A percentile compares a stretch with the other conserved stretches of the same genome.
Evolutionary conservation across 2,888 invertebrate genomes (phyloP).

Genomic region (Priocnemis perturbator): DNA sequence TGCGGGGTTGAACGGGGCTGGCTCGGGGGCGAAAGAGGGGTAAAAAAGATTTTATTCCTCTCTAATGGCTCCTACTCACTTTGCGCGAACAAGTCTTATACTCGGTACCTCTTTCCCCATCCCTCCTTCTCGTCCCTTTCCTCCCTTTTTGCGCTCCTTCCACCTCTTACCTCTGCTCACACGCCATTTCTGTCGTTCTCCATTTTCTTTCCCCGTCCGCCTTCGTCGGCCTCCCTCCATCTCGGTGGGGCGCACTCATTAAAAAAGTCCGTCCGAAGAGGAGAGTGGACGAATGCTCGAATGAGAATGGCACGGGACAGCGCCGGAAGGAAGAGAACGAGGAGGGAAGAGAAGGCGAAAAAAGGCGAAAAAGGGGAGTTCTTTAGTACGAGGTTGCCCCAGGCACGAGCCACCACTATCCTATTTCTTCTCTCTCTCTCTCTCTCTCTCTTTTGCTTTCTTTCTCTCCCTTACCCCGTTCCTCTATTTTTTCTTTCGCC

Average conservation of each 20-base stretch:
- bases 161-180: no score
- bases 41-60: constrained; percentile 51
- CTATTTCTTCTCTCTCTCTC: constrained; percentile 3
- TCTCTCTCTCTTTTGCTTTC: no score
- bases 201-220: not conserved
- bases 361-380: constrained; percentile 30
- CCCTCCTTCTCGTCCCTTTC: not conserved
- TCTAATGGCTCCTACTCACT: constrained; percentile 56
- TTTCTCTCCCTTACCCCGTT: not conserved
- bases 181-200: no score
- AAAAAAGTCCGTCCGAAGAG: constrained; percentile 50
- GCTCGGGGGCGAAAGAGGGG: constrained; percentile 29
- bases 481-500: no score
- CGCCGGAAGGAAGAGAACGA: constrained; percentile 33
- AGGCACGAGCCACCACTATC: constrained; percentile 24
- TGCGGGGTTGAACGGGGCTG: constrained; percentile 18
- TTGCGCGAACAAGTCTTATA: constrained; percentile 50
- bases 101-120: constrained; percentile 25
- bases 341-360: constrained; percentile 22
- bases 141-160: no score
- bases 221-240: constrained; percentile 14
- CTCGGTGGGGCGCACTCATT: constrained; percentile 49
- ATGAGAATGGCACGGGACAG: constrained; percentile 46
- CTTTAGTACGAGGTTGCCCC: constrained; percentile 33
- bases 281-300: constrained; percentile 44